Percentiles rank a stretch among this genome's conserved stretches.
phyloP scores from a whole-genome alignment of 1,140 invertebrate species.

The Diachasma alloeum region DNA sequence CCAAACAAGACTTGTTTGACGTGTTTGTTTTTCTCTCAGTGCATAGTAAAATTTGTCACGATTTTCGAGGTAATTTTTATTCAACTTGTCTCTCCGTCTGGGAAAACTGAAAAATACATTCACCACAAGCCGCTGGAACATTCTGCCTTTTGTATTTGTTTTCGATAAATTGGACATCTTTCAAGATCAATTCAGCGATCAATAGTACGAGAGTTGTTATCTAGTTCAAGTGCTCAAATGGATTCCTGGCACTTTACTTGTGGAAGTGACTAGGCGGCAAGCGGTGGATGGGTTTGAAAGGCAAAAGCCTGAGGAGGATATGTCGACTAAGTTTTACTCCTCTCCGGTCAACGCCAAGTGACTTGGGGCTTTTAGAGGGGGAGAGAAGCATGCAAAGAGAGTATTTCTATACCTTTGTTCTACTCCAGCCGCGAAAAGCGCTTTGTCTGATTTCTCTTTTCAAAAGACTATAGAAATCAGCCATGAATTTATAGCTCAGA shows the following conservation, averaged over 20 bases:
- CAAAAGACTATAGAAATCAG: constrained; percentile 10
- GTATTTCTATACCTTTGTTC: neutral
- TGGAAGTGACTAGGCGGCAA: neutral
- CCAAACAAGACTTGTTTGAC: no score
- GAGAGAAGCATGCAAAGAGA: neutral
- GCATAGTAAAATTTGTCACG: no score
- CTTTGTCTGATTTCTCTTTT: neutral
- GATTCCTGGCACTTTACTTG: neutral
- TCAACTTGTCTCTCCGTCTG: no score
- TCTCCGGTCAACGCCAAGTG: neutral
- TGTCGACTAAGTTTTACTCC: neutral
- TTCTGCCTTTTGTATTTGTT: neutral
- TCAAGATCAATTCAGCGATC: neutral
- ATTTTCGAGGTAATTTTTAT: no score
- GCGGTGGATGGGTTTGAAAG: neutral
- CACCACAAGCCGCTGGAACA: neutral
- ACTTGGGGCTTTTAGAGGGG: neutral
- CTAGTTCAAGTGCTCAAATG: neutral
- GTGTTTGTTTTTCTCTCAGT: no score
- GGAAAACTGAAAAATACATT: neutral
- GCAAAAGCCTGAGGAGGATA: neutral
- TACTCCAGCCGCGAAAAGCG: neutral
- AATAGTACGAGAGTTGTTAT: neutral
- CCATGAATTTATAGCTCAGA: neutral
- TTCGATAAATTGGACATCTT: neutral